Percentiles rank a stretch among this genome's conserved stretches.
Conservation (phyloP, 1,140 invertebrate genomes). For the Drosophila watanabei region DNA sequence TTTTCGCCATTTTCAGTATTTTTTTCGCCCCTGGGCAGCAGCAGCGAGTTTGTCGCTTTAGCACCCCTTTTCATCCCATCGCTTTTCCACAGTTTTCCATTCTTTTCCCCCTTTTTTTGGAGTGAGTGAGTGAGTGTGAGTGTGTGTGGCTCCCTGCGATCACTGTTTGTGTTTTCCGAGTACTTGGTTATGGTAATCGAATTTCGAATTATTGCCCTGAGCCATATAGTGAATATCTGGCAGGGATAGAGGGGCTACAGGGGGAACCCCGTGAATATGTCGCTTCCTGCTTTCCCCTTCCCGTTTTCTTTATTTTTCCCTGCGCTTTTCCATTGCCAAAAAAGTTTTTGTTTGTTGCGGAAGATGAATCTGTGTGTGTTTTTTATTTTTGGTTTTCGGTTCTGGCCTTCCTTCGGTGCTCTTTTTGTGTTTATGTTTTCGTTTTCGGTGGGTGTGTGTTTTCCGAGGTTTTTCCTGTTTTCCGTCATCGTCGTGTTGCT, state of each 20-base stretch:
- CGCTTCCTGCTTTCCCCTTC: constrained; percentile 9
- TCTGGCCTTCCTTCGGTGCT: constrained; percentile 19
- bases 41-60: constrained; percentile 28
- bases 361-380: constrained; percentile 36
- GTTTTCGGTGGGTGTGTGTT: constrained; percentile 38
- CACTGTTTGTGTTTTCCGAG: constrained; percentile 77
- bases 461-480: constrained; percentile 51
- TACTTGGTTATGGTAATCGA: constrained; percentile 84
- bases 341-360: constrained; percentile 23
- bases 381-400: constrained; percentile 29
- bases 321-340: constrained; percentile 14
- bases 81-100: neutral
- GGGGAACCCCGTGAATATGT: constrained; percentile 30
- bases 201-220: constrained; percentile 82
- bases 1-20: constrained; percentile 76
- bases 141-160: constrained; percentile 14
- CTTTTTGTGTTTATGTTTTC: constrained; percentile 42
- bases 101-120: neutral
- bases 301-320: neutral
- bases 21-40: constrained; percentile 57
- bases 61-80: neutral
- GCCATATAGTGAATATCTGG: constrained; percentile 67
- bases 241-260: neutral
- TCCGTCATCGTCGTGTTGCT: constrained; percentile 29
- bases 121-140: neutral